A percentile compares a stretch with the other conserved stretches of the same genome.
phyloP scores from a whole-genome alignment of 2,888 invertebrate genomes.

The Pristionchus entomophagus region DNA sequence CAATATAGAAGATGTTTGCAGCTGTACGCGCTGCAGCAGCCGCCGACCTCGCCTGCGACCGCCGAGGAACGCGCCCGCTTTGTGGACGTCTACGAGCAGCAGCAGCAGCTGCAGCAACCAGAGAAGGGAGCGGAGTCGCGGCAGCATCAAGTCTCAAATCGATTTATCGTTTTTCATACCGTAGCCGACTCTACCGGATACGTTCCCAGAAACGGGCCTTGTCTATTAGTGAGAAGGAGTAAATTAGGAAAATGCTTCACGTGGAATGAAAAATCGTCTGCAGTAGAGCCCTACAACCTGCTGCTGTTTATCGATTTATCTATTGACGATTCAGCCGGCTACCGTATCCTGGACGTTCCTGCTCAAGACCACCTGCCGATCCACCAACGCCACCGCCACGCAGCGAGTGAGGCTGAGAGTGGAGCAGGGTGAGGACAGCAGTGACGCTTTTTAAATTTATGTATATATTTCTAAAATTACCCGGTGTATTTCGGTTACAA shows the following conservation, averaged over 20 bases:
- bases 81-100: not conserved
- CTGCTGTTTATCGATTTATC: no score
- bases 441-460: not conserved
- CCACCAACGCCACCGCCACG: not conserved
- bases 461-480: no score
- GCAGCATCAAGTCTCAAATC: no score
- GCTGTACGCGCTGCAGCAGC: not conserved
- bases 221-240: no score
- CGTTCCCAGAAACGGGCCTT: no score
- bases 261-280: no score
- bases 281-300: no score
- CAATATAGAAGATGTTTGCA: not conserved
- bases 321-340: no score
- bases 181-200: no score
- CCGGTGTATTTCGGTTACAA: no score
- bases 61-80: not conserved
- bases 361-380: conserved; percentile 2
- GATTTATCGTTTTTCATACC: no score
- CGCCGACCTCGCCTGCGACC: not conserved
- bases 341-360: not conserved
- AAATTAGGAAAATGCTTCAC: no score
- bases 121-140: not conserved
- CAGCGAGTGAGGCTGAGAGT: not conserved
- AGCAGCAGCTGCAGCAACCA: not conserved
- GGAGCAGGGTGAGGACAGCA: not conserved